phyloP scores from a whole-genome alignment of 2,888 invertebrate genomes.

The Aspidapion aeneum region DNA sequence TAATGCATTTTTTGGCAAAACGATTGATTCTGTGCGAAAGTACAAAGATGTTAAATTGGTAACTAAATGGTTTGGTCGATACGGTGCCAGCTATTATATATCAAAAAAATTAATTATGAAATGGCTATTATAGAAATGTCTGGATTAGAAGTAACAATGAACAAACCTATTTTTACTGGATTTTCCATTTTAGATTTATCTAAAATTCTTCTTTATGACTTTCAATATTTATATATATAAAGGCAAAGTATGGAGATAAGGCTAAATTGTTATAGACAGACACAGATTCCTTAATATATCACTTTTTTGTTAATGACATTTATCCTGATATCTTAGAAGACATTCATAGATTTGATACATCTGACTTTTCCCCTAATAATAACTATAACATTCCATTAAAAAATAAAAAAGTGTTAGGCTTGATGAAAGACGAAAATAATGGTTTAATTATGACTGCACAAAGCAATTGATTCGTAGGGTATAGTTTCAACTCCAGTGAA shows the following conservation, averaged over 20 bases:
- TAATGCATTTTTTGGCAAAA: no score
- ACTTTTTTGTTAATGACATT: no score
- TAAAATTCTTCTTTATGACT: neutral
- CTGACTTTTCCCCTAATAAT: constrained; percentile 2
- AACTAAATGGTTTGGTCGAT: no score
- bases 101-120: no score
- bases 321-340: neutral
- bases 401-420: constrained; percentile 9
- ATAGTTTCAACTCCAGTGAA: no score
- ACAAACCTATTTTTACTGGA: neutral
- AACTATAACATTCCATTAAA: constrained; percentile 2
- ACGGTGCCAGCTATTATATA: no score
- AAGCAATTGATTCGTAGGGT: no score
- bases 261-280: no score
- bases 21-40: no score
- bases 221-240: neutral
- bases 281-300: no score
- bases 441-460: constrained; percentile 5
- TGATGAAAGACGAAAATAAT: constrained; percentile 12
- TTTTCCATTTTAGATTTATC: neutral
- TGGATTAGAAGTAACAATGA: neutral
- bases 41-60: no score
- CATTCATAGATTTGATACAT: constrained; percentile 1
- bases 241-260: constrained; percentile 1
- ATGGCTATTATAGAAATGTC: no score